Evolutionary conservation across 2,888 invertebrate genomes (phyloP), one percentile per base, ranked within the genome.

Genomic region (Pyrrhia umbra): DNA sequence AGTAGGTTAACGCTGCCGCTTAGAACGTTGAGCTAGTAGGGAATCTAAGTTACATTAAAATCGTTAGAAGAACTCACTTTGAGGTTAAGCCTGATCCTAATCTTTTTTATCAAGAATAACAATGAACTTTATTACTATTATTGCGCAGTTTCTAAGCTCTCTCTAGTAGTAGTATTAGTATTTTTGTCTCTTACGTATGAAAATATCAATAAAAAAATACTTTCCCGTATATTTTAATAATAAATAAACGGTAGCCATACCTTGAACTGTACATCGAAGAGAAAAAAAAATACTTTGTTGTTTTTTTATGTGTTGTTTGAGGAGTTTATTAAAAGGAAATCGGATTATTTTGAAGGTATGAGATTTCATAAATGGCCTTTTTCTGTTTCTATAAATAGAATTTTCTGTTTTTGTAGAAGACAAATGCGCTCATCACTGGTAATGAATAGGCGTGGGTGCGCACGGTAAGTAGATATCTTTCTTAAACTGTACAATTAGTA

Each of bases 291-390:
- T 49, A 59, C 18, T 43, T 65, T 68, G 46, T 58, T 68, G 47
- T 65, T 68, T 68, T 37, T 30, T 10, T 9, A 25, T 25, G n/a
- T 25, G 1, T 58, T 69, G 50, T 61, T 69, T 46, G n/a, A 51
- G 40, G 25, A 61, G 46, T 69, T 67, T 69, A 61, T 46, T 40
- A 46, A 69, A 66, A 69, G 59, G 45, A 47, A 42, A 47, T 58
- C 47, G 49, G 50, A 40, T 66, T 69, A 40, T 51, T 69, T 37
- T 34, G 34, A 60, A 40, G 9, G 59, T 49, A 13, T 15, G n/a
- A 25, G 49, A 60, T 68, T 47, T 21, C 68, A 60, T 42, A 5
- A n/a, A 34, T 34, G n/a, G n/a, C 34, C 0, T 34, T 34, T 34
- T 1, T n/a, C 34, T 34, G 34, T 34, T 34, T 34, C 34, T 34